Conservation (phyloP, 1,140 invertebrate species). For the Bombus sibiricus region DNA sequence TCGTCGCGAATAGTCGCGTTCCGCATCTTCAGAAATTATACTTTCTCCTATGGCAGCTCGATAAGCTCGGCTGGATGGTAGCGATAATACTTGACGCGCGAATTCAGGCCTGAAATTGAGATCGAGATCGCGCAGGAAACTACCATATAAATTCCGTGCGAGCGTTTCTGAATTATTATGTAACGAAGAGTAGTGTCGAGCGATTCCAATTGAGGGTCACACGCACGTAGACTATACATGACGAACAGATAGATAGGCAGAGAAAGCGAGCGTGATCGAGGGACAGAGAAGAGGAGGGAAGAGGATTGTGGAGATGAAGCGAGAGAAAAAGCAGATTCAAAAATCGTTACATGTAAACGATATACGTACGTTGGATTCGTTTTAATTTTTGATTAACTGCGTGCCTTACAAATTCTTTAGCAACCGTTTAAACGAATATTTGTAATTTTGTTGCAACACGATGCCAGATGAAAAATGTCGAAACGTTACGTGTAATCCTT, state of each 20-base stretch:
- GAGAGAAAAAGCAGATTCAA: neutral
- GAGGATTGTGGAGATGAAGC: neutral
- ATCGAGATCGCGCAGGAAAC: constrained; percentile 9
- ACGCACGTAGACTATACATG: neutral
- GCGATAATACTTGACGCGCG: neutral
- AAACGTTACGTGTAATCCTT: too few relatives aligned
- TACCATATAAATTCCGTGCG: constrained; percentile 10
- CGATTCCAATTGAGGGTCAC: constrained; percentile 68
- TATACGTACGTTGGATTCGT: neutral
- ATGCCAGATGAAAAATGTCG: too few relatives aligned
- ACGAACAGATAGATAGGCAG: neutral
- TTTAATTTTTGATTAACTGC: too few relatives aligned
- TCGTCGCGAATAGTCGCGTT: neutral
- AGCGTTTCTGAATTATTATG: constrained; percentile 66
- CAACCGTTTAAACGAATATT: too few relatives aligned
- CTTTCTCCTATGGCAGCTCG: neutral
- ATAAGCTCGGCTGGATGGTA: neutral
- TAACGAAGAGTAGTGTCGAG: constrained; percentile 69
- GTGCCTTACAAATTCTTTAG: too few relatives aligned
- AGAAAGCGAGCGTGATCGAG: constrained; percentile 18
- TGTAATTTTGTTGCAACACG: too few relatives aligned
- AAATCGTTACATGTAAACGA: neutral
- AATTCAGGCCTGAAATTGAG: constrained; percentile 9
- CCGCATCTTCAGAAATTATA: neutral
- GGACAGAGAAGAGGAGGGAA: neutral